Base-by-base conservation (phyloP, 2,888 invertebrate genomes). In the Eucriotettix oculatus region DNA sequence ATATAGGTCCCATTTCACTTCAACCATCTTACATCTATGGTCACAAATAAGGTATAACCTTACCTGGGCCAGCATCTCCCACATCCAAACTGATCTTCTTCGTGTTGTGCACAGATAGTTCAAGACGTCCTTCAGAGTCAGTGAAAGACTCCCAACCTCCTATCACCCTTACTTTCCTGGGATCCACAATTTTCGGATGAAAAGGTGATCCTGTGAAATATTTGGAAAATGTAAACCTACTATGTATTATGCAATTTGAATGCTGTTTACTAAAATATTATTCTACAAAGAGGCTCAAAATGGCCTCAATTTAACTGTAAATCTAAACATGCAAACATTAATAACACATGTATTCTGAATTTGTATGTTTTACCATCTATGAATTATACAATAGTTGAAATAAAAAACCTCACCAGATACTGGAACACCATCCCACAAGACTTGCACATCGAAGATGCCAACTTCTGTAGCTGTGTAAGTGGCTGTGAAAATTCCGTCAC, bases 381-480 rank as follows among this genome's bases (percentile, higher is more conserved):
- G 29, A 29, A 29, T 29, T 29, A 29, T 29, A 29, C 9, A 3
- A 5, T 48, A 48, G 2, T 12, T 5, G 48, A 48, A 48, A 48
- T n/a, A 1, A 48, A 43, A 43, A 10, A 29, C 48, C 57, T 56
- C 66, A 75, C 76, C 77, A 65, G 74, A 71, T 60, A 80, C 73
- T 64, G 77, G 76, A 61, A 71, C 69, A 44, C 75, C 75, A 66
- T 78, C 78, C 78, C 79, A 79, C 54, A 85, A 86, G 65, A 97
- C 87, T 63, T 89, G 78, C 43, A 96, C 85, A 72, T 94, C 92
- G 71, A 93, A 96, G 52, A 87, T 80, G 1, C 97, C 97, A n/a
- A 92, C 88, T 68, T 91, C 90, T 0, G 87, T 82, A 0, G 97
- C 95, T 1, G 87, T 84, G 73, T 95, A 98, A 0, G 90, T 87